These are phyloP conservation scores for Pangasius krempfi DNA, from an alignment of 2,797 vertebrate genomes.

Conservation along the genomic window DNA sequence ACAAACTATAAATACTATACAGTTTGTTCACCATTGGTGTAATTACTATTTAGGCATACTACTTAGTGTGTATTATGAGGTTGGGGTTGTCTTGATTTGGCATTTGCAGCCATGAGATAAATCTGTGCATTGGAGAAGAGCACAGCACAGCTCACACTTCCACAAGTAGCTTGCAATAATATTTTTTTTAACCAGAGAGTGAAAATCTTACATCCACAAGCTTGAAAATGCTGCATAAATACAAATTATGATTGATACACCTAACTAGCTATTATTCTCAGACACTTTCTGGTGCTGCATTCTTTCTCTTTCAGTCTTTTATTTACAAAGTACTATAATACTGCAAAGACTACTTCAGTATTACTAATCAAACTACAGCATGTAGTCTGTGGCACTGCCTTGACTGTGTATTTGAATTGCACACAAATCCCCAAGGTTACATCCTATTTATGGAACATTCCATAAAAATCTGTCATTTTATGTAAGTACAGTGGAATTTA, in stretches of 20 bases:
- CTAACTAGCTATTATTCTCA: neutral
- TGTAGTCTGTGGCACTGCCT: neutral
- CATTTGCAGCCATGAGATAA: neutral
- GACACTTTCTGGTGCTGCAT: neutral
- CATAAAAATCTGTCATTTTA: constrained; percentile 16
- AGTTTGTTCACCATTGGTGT: neutral
- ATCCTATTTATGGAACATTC: constrained; percentile 8
- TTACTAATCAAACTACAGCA: neutral
- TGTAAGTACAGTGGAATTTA: neutral
- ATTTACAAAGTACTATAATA: neutral
- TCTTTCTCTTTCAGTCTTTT: neutral
- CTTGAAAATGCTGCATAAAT: neutral
- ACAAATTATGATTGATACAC: neutral
- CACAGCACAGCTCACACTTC: neutral
- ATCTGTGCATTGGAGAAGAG: neutral
- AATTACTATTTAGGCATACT: neutral
- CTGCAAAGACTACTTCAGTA: neutral
- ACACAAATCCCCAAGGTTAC: constrained; percentile 3
- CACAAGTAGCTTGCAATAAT: neutral
- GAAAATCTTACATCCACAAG: neutral
- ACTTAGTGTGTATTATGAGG: neutral
- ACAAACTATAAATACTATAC: neutral
- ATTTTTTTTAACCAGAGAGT: neutral
- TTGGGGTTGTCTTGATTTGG: neutral
- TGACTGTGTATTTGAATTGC: constrained; percentile 5